These are phyloP conservation scores for Ifrita kowaldi DNA, from an alignment of 2,113 vertebrate genomes.

Conservation along the genomic window DNA sequence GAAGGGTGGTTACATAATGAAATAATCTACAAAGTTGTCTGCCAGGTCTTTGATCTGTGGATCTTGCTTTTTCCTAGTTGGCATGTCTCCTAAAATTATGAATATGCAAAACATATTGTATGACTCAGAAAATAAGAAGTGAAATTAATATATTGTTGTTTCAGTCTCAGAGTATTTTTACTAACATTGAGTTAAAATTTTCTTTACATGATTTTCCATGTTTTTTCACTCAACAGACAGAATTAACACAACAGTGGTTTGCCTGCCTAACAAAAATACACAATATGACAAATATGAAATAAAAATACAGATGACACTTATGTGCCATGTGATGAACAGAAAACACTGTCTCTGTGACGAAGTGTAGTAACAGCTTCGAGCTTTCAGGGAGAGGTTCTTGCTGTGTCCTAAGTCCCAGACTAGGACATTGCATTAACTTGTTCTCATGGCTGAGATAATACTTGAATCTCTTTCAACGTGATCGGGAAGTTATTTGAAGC, in stretches of 20 bases:
- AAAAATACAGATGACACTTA: neutral
- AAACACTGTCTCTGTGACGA: accelerated
- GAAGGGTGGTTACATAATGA: neutral
- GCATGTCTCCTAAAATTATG: neutral
- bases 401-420: neutral
- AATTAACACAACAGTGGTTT: neutral
- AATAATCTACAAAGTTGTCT: neutral
- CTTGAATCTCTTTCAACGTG: neutral
- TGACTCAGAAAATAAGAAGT: neutral
- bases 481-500: neutral
- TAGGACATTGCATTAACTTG: neutral
- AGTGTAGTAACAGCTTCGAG: neutral
- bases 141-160: neutral
- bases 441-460: neutral
- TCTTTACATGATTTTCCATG: neutral
- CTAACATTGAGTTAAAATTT: neutral
- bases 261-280: neutral
- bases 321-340: neutral
- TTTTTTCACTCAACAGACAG: neutral
- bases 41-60: constrained; percentile 18
- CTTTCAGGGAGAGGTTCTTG: neutral
- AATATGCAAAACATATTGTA: neutral
- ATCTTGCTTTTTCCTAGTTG: neutral
- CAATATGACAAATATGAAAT: neutral
- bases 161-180: neutral